Conservation (phyloP, 1,140 invertebrate species). For the Pantala flavescens region DNA sequence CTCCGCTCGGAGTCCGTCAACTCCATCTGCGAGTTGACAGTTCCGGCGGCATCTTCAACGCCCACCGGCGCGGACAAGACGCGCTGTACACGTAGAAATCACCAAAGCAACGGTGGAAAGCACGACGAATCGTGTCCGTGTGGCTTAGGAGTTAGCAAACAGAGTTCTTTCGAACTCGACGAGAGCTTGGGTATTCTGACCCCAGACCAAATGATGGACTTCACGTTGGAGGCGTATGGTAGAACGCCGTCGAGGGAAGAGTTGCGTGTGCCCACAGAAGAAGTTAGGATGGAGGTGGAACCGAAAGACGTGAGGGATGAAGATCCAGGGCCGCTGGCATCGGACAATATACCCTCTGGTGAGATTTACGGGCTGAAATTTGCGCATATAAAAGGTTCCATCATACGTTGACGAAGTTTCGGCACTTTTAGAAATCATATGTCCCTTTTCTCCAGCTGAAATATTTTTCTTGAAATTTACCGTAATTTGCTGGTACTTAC, state of each 20-base stretch:
- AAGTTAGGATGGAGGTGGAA: background rate
- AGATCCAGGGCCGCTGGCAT: no score
- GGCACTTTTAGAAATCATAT: no score
- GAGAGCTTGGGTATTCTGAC: constrained; percentile 75
- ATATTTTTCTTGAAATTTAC: no score
- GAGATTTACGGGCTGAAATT: background rate
- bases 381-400: no score
- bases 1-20: background rate
- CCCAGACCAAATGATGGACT: constrained; percentile 74
- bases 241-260: background rate
- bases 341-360: background rate
- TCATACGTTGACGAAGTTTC: no score
- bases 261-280: background rate
- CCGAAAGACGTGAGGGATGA: background rate
- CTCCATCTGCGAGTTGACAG: background rate
- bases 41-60: background rate
- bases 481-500: no score
- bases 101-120: background rate
- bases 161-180: constrained; percentile 63
- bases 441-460: no score
- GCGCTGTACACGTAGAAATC: background rate
- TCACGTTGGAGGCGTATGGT: constrained; percentile 28
- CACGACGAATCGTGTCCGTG: constrained; percentile 27
- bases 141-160: constrained; percentile 47
- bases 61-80: background rate